phyloP scores from a whole-genome alignment of 2,797 vertebrate genomes.

The Gymnoscopelus braueri region DNA sequence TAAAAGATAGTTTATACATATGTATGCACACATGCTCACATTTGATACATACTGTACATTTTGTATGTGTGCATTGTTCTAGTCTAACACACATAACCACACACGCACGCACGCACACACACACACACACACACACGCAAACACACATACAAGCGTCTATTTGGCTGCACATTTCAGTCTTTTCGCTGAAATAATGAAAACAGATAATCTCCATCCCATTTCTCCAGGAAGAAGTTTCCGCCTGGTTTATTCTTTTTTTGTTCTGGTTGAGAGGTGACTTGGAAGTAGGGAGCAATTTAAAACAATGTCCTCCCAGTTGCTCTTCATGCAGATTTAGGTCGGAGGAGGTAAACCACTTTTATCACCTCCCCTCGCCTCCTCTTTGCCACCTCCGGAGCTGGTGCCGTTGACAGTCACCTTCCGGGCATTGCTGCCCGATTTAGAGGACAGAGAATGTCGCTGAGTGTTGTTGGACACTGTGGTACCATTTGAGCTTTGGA shows the following conservation, averaged over 20 bases:
- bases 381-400: slow-evolving; percentile 65
- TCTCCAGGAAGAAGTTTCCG: slow-evolving; percentile 43
- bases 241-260: slow-evolving; percentile 45
- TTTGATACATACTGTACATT: slow-evolving; percentile 81
- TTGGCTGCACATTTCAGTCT: slow-evolving; percentile 75
- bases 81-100: slow-evolving; percentile 76
- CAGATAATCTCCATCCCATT: slow-evolving; percentile 33
- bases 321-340: slow-evolving; percentile 57
- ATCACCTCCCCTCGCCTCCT: slow-evolving; percentile 67
- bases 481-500: slow-evolving; percentile 77
- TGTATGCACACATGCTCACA: slow-evolving; percentile 80
- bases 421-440: slow-evolving; percentile 72
- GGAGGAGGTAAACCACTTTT: slow-evolving; percentile 71
- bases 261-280: slow-evolving; percentile 24
- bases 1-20: slow-evolving; percentile 85
- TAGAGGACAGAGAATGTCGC: slow-evolving; percentile 79
- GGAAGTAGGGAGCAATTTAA: slow-evolving; percentile 62
- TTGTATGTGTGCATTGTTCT: slow-evolving; percentile 77
- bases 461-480: slow-evolving; percentile 76
- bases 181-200: slow-evolving; percentile 43
- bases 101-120: slow-evolving; percentile 37
- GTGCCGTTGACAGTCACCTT: slow-evolving; percentile 92
- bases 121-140: slow-evolving; percentile 26
- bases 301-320: slow-evolving; percentile 71
- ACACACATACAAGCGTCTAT: slow-evolving; percentile 63